Evolutionary conservation across 2,797 vertebrate species (phyloP), one percentile per base, ranked within the genome.

Genomic region (Oreochromis grahami): DNA sequence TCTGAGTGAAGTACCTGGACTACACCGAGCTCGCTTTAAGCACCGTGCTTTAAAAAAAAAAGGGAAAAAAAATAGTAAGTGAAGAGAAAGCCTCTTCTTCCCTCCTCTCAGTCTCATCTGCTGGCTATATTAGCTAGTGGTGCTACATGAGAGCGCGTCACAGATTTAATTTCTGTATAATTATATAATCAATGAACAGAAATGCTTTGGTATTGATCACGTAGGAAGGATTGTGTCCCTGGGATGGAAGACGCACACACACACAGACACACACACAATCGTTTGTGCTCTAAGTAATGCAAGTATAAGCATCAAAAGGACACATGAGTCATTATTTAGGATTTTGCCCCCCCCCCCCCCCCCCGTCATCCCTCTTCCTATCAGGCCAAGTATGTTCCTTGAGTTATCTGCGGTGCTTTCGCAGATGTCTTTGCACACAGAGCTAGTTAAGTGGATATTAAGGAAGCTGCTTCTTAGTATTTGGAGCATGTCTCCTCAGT

Each of bases 171-270:
- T 90, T 92, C 88, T 84, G 88, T 87, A 94, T 96, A 96, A 96
- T 95, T 95, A 94, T 92, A 93, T 94, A 95, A 96, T 96, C 94
- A 89, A 96, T 96, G 91, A 87, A 87, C 93, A 93, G 93, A 94
- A 95, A 96, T 93, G 94, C 92, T 91, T 89, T 52, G 29, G 91
- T 94, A 95, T 96, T 86, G 95, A 96, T 96, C 91, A 93, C 50
- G 70, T 83, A 26, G 86, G 86, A 52, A 78, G 86, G 88, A 85
- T 81, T 88, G 87, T 56, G 81, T 86, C 87, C 88, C 86, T 70
- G 78, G 21, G 74, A 88, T 84, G 56, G 81, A 68, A 82, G 79
- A 63, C 60, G 19, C 45, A 80, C 26, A 32, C 19, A 34, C 11
- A 24, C 6, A 24, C 12, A 8, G 13, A 29, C 1, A 8, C 10